Evolutionary conservation across 2,113 vertebrate genomes (phyloP).

Genomic region (Ranitomeya imitator): DNA sequence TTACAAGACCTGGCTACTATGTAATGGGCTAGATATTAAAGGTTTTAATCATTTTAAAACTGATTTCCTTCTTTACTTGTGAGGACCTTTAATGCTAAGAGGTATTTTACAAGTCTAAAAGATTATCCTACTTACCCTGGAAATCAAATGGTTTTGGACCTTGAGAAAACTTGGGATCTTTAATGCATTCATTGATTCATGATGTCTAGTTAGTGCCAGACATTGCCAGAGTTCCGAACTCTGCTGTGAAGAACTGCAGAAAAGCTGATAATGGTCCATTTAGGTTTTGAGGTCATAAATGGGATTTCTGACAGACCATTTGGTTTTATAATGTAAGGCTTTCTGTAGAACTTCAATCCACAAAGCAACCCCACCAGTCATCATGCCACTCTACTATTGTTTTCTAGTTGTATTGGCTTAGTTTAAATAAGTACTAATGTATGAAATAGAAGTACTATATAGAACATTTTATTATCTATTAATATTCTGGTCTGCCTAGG

Average conservation of each 20-base stretch:
- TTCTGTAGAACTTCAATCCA: neutral
- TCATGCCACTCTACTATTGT: neutral
- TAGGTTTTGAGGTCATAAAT: neutral
- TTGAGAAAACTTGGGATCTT: slow-evolving; percentile 76
- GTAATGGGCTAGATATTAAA: slow-evolving; percentile 99
- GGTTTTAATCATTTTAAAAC: slow-evolving; percentile 90
- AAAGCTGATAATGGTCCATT: neutral
- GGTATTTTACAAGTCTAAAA: slow-evolving; percentile 92
- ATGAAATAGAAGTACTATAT: neutral
- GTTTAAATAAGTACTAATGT: neutral
- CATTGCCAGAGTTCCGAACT: neutral
- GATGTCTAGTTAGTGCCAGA: slow-evolving; percentile 74
- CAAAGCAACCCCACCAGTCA: neutral
- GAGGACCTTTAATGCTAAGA: slow-evolving; percentile 79
- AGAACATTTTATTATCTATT: neutral
- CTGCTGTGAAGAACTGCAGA: neutral
- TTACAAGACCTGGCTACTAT: slow-evolving; percentile 91
- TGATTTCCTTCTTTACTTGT: slow-evolving; percentile 84
- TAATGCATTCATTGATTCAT: slow-evolving; percentile 75
- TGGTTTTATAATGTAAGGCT: neutral
- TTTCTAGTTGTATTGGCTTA: neutral
- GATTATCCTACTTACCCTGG: slow-evolving; percentile 84
- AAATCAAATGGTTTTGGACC: slow-evolving; percentile 72
- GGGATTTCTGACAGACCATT: neutral
- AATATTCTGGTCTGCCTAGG: neutral